phyloP scores from a whole-genome alignment of 2,113 vertebrate species.

The Pogonocichla stellata region DNA sequence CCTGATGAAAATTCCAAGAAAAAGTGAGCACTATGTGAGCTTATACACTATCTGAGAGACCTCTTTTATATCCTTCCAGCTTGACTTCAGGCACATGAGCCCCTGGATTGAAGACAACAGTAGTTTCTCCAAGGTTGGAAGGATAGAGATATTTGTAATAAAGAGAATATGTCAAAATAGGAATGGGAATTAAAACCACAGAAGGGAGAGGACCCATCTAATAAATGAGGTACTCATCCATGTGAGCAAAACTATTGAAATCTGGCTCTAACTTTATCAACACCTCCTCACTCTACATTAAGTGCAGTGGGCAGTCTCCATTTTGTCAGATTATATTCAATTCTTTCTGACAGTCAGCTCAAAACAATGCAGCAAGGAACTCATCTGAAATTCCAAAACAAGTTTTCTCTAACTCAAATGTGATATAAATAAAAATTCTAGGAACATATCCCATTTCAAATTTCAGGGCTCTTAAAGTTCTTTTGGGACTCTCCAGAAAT shows the following conservation, averaged over 20 bases:
- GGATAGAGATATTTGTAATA: not conserved
- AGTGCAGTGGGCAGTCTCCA: not conserved
- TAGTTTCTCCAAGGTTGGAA: not conserved
- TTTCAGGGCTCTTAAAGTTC: not conserved
- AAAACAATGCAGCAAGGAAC: not conserved
- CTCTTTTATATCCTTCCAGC: not conserved
- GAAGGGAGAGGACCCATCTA: not conserved
- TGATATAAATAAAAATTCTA: not conserved
- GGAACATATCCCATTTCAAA: not conserved
- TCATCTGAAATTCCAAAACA: not conserved
- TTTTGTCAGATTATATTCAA: not conserved
- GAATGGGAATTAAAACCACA: not conserved
- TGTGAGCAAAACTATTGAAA: not conserved
- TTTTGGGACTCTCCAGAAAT: not conserved
- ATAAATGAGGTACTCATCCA: not conserved
- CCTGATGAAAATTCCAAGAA: not conserved
- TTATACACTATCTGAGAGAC: not conserved
- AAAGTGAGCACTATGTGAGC: not conserved
- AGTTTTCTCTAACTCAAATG: not conserved
- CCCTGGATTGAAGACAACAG: not conserved
- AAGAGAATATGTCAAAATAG: not conserved
- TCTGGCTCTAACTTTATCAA: not conserved
- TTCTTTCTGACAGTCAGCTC: not conserved
- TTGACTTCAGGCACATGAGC: not conserved
- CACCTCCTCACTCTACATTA: not conserved